Base-by-base conservation (phyloP, 2,888 invertebrate species). In the Dynastes maya region DNA sequence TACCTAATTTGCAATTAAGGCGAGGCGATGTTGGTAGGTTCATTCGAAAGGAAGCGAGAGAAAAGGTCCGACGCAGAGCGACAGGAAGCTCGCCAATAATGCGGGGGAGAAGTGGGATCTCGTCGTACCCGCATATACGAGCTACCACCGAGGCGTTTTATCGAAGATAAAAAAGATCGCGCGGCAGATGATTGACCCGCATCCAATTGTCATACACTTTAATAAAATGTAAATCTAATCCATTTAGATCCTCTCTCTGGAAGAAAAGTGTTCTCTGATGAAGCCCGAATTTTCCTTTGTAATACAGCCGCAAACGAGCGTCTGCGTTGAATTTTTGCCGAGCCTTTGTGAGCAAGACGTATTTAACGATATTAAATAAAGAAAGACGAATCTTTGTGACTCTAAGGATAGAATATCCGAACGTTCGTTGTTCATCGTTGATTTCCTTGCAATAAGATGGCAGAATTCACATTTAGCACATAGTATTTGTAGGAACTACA, bases 181-280 rank as follows among this genome's bases (percentile, higher is more conserved):
- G 13, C 61, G 61, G 11, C 45, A 74, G 61, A 74, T 74, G 72
- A 74, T 74, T 74, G 72, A 74, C 72, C 72, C 72, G 72, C 72
- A 74, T 74, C 61, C 61, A 63, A 74, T 74, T 74, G 72, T 74
- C 72, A 74, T 74, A 74, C 72, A 49, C 72, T 74, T 74, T 74
- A 74, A 61, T 74, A 74, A 74, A 74, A 74, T 61, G 72, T 61
- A 74, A 74, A 74, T 61, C 72, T 74, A 74, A 74, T 74, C 72
- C 72, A 61, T 74, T 74, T 74, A 49, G 72, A 40, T 61, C 27
- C 45, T 74, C 61, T 74, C 65, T 40, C 40, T 16, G 1, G 45
- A 61, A 61, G 72, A 63, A 74, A 74, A 74, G 49, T 74, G 72
- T 68, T 68, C 68, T 27, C 68, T 74, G 72, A 74, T 74, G 72